phyloP scores from a whole-genome alignment of 2,797 vertebrate species.

The Danio kyathit region DNA sequence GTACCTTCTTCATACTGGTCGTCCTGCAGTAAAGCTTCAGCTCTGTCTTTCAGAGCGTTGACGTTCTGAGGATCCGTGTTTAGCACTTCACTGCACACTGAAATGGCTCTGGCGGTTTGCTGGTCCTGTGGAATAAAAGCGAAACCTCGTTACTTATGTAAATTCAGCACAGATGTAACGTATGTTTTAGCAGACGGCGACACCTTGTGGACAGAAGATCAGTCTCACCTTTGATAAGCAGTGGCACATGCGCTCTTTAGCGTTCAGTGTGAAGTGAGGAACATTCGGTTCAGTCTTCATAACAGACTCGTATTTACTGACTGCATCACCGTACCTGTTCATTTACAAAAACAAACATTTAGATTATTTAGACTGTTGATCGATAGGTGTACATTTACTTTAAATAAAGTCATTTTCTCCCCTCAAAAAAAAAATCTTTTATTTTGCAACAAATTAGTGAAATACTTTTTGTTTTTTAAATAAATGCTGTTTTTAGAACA shows the following conservation, averaged over 20 bases:
- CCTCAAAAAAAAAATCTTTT: background rate
- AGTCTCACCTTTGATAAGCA: slow-evolving; percentile 87
- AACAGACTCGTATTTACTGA: slow-evolving; percentile 88
- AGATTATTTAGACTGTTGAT: no score
- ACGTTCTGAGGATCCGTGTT: slow-evolving; percentile 84
- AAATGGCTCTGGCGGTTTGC: slow-evolving; percentile 85
- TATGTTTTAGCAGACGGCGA: background rate
- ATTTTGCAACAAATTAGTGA: background rate
- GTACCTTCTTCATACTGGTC: slow-evolving; percentile 96
- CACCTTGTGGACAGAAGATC: slow-evolving; percentile 3
- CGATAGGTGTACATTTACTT: no score
- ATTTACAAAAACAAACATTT: background rate
- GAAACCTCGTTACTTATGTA: slow-evolving; percentile 20
- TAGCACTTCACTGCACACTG: slow-evolving; percentile 88
- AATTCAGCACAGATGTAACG: background rate
- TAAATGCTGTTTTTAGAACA: background rate
- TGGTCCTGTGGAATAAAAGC: slow-evolving; percentile 78
- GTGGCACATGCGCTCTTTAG: slow-evolving; percentile 94
- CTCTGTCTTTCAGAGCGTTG: slow-evolving; percentile 89
- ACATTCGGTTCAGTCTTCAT: slow-evolving; percentile 91
- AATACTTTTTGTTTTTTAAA: background rate
- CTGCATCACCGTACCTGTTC: slow-evolving; percentile 89
- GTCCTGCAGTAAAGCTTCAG: slow-evolving; percentile 91
- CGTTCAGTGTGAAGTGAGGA: slow-evolving; percentile 81
- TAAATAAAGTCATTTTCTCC: no score